phyloP scores from a whole-genome alignment of 2,797 vertebrate genomes.

The Darevskia nairensis region DNA sequence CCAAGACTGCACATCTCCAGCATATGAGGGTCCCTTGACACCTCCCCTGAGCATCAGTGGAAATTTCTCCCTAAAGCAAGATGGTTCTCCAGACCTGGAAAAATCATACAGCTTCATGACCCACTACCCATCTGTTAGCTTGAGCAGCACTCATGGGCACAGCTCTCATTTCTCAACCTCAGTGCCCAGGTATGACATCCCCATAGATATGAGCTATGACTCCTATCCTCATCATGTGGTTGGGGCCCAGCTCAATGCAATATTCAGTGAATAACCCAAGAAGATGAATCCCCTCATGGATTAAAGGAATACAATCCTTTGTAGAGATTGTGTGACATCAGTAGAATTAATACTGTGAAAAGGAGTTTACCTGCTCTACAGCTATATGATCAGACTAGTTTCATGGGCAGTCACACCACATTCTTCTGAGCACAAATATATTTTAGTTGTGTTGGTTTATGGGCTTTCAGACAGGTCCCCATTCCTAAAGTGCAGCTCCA shows the following conservation, averaged over 20 bases:
- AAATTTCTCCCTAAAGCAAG: slow-evolving; percentile 94
- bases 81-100: slow-evolving; percentile 90
- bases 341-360: fast-evolving
- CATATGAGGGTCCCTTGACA: slow-evolving; percentile 93
- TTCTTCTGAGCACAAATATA: background rate
- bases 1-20: slow-evolving; percentile 87
- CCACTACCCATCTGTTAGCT: slow-evolving; percentile 84
- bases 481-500: background rate
- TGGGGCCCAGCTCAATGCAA: slow-evolving; percentile 84
- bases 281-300: background rate
- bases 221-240: slow-evolving; percentile 85
- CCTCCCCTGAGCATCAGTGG: slow-evolving; percentile 95
- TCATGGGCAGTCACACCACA: background rate
- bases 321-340: background rate
- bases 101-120: slow-evolving; percentile 83
- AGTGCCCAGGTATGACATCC: slow-evolving; percentile 86
- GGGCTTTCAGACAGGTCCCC: background rate
- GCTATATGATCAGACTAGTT: background rate
- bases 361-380: background rate
- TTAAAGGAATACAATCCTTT: background rate
- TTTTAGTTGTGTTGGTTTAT: background rate
- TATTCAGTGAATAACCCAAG: slow-evolving; percentile 85
- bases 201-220: slow-evolving; percentile 91
- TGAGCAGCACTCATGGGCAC: slow-evolving; percentile 84
- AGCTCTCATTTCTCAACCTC: slow-evolving; percentile 82